Evolutionary conservation across 2,797 vertebrate species (phyloP), one percentile per base, ranked within the genome.

Genomic region (Lutjanus campechanus): DNA sequence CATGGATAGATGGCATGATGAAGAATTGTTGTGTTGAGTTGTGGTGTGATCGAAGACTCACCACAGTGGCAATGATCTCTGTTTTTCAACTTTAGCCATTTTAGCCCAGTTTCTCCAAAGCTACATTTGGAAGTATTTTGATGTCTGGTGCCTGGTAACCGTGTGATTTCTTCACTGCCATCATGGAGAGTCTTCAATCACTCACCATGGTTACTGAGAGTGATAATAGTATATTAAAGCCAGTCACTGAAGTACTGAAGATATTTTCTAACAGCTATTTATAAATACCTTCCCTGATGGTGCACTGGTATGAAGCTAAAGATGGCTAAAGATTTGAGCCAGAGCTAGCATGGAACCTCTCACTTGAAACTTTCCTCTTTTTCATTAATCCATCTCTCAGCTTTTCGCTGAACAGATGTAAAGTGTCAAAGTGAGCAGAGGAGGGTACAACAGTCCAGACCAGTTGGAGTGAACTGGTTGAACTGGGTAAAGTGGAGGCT

Each of bases 101-200:
- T 62, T 47, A 13, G 50, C 44, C 65, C 41, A 60, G 46, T 70
- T 76, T 60, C 68, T 49, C 54, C 55, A 69, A 53, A 69, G 59
- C n/a, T 25, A 49, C n/a, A 36, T 55, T 67, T 9, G 9, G 6
- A 51, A 7, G 22, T 46, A 15, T 44, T 60, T 66, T 61, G 29
- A 67, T 20, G 41, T 47, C 53, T 69, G 12, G 6, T 16, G 9
- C 15, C 19, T 40, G 6, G 8, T 55, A 43, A 61, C 47, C 11
- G 8, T 2, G 13, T 19, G 4, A 65, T 65, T 40, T n/a, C 10
- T 29, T 29, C 15, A 11, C 11, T 25, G 3, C 20, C 20, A 4
- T 40, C 15, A 1, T 16, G 13, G 11, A 43, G 19, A 2, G 22
- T 15, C 62, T 19, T 56, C 13, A 5, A 3, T 17, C 25, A 9